Conservation (phyloP, 1,140 invertebrate species). For the Rhopalosiphum padi region DNA sequence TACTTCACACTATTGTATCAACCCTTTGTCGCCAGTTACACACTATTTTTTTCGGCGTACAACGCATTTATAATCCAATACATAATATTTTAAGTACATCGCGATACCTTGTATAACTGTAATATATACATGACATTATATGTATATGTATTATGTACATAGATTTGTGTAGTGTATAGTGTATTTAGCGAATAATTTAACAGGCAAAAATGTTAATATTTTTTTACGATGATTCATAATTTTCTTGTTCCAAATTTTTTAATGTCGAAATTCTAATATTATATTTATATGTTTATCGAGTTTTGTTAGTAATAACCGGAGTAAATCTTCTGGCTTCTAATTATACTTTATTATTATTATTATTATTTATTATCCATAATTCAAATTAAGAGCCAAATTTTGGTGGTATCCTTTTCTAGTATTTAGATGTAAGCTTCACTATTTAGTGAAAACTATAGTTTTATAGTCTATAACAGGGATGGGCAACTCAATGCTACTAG, state of each 20-base stretch:
- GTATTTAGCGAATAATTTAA: background rate
- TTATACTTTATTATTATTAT: background rate
- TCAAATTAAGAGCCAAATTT: background rate
- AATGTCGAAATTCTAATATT: background rate
- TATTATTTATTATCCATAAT: background rate
- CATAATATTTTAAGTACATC: background rate
- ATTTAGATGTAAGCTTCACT: background rate
- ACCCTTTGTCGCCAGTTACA: conserved; percentile 30
- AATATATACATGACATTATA: background rate
- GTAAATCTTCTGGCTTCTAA: background rate
- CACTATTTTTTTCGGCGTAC: background rate
- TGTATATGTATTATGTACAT: background rate
- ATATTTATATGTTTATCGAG: background rate
- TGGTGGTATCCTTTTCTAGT: background rate
- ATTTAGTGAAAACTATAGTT: too few species aligned
- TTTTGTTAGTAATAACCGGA: background rate
- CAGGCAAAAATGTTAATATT: background rate
- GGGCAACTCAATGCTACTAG: too few species aligned
- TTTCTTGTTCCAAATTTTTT: background rate
- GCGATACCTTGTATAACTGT: background rate
- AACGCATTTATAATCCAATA: conserved; percentile 27
- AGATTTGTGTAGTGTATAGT: too few species aligned
- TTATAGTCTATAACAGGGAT: too few species aligned
- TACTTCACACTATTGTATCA: conserved; percentile 57
- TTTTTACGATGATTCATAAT: background rate